Evolutionary conservation across 2,797 vertebrate genomes (phyloP).

Genomic region (Parambassis ranga): DNA sequence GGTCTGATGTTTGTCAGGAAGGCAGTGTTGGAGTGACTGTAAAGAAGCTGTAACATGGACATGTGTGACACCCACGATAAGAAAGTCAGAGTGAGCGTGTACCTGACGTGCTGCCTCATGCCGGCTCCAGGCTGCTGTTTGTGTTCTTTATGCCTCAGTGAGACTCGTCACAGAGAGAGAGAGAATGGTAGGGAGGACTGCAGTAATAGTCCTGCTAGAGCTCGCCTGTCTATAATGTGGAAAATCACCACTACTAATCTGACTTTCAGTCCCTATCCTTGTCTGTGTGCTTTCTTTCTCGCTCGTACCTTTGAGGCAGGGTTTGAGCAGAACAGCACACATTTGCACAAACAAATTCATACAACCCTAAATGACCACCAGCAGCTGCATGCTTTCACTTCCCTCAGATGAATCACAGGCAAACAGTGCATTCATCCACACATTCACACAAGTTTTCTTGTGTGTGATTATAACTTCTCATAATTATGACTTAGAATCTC

Average conservation of each 20-base stretch:
- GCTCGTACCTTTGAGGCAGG: conserved; percentile 24
- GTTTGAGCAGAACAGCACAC: neutral
- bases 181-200: conserved; percentile 14
- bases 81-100: conserved; percentile 2
- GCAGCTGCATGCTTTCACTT: conserved; percentile 8
- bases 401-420: neutral
- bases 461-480: conserved; percentile 20
- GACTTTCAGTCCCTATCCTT: conserved; percentile 12
- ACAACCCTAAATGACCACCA: neutral
- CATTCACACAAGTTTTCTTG: conserved; percentile 6
- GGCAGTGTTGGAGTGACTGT: neutral
- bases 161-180: conserved; percentile 21
- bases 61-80: neutral
- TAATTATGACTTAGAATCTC: conserved; percentile 11
- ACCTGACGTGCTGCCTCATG: conserved; percentile 10
- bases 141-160: conserved; percentile 32
- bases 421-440: neutral
- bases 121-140: conserved; percentile 33
- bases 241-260: conserved; percentile 40
- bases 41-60: neutral
- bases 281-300: conserved; percentile 21
- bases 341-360: conserved; percentile 9
- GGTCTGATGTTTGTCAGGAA: neutral
- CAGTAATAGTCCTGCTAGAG: conserved; percentile 40
- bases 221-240: conserved; percentile 57